A percentile compares a stretch with the other conserved stretches of the same genome.
Conservation (phyloP, 2,797 vertebrate species). For the Lophura swinhoii region DNA sequence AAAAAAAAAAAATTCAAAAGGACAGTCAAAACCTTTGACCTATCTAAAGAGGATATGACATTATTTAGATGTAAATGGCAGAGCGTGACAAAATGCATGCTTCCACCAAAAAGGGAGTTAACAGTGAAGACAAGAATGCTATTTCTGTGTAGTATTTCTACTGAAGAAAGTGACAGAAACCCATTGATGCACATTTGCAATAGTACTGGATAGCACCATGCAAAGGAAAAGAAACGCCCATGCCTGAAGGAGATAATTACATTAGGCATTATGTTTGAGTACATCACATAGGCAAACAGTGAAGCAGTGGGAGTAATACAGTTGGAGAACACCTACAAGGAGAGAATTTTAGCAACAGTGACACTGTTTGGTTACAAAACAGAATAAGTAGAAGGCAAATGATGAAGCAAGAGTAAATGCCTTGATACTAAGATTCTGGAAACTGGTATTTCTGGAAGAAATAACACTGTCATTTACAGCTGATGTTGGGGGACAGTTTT, state of each 20-base stretch:
- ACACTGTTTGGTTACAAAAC: constrained; percentile 53
- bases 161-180: not conserved
- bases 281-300: constrained; percentile 52
- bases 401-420: not conserved
- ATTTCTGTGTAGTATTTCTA: not conserved
- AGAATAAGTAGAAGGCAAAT: constrained; percentile 16
- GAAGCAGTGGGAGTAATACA: constrained; percentile 51
- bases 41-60: not conserved
- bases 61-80: not conserved
- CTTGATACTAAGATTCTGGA: not conserved
- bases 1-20: not conserved
- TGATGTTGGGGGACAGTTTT: not conserved
- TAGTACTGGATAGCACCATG: not conserved
- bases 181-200: not conserved
- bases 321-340: constrained; percentile 63
- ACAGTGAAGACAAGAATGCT: not conserved
- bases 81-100: not conserved
- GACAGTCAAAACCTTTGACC: not conserved
- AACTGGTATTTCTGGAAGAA: constrained; percentile 4
- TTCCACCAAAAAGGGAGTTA: not conserved
- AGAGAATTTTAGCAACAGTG: constrained; percentile 44
- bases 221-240: constrained; percentile 27
- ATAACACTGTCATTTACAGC: not conserved
- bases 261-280: constrained; percentile 56
- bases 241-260: constrained; percentile 50